Conservation (phyloP, 2,797 vertebrate genomes). For the Tenualosa thibaudeaui region DNA sequence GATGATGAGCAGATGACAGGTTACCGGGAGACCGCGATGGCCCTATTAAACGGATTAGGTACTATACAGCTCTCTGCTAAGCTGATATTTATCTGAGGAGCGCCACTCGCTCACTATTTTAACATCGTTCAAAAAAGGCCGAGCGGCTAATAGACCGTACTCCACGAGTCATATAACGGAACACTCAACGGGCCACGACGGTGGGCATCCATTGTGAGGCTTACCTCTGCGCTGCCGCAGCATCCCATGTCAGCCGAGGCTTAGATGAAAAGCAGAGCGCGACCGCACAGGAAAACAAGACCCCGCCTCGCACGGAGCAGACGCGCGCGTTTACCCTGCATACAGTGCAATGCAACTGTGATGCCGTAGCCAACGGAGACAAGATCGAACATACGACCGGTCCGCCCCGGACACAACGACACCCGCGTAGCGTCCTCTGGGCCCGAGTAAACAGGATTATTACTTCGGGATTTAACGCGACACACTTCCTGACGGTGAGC, state of each 20-base stretch:
- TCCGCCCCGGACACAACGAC: slow-evolving; percentile 52
- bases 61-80: not conserved
- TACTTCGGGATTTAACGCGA: slow-evolving; percentile 66
- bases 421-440: slow-evolving; percentile 54
- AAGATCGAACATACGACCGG: slow-evolving; percentile 45
- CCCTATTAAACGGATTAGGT: slow-evolving; percentile 59
- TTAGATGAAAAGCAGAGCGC: slow-evolving; percentile 46
- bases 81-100: not conserved
- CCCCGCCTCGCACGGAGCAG: slow-evolving; percentile 63
- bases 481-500: slow-evolving; percentile 76
- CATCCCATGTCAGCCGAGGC: slow-evolving; percentile 79
- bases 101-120: not conserved
- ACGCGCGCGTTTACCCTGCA: slow-evolving; percentile 54
- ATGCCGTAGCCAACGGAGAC: slow-evolving; percentile 43
- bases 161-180: not conserved
- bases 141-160: not conserved
- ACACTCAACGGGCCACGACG: not conserved
- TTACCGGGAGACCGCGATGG: slow-evolving; percentile 11
- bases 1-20: not conserved
- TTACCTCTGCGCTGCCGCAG: slow-evolving; percentile 81
- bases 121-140: not conserved
- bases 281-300: slow-evolving; percentile 63
- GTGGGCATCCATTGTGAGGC: slow-evolving; percentile 37
- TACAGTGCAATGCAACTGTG: slow-evolving; percentile 55
- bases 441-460: slow-evolving; percentile 66